Conservation (phyloP, 2,797 vertebrate species). For the Synanceia verrucosa region DNA sequence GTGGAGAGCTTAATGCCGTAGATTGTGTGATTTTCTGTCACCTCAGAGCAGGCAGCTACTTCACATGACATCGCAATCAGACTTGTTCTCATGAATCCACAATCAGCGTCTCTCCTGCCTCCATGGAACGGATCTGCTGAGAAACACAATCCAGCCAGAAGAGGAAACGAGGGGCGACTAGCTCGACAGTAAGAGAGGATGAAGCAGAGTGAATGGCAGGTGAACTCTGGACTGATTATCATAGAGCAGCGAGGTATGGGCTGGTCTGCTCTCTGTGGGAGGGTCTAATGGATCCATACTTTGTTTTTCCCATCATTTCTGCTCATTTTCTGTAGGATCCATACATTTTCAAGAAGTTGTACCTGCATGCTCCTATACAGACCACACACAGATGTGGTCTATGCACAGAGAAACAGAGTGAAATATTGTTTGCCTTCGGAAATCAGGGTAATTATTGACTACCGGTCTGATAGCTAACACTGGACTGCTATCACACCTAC, state of each 20-base stretch:
- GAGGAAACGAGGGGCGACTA: conserved; percentile 11
- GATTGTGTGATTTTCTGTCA: conserved; percentile 48
- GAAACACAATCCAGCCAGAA: background rate
- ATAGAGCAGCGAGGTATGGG: conserved; percentile 43
- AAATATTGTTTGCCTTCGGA: conserved; percentile 44
- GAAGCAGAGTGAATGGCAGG: conserved; percentile 39
- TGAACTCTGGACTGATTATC: conserved; percentile 80
- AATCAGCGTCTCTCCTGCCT: conserved; percentile 28
- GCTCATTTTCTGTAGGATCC: conserved; percentile 27
- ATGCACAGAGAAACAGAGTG: conserved; percentile 20
- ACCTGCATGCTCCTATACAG: background rate
- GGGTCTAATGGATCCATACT: conserved; percentile 49
- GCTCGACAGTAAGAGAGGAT: conserved; percentile 26
- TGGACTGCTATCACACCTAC: conserved; percentile 45
- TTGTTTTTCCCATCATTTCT: conserved; percentile 39
- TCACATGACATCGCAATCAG: conserved; percentile 47
- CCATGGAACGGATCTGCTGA: conserved; percentile 13
- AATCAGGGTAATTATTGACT: conserved; percentile 72
- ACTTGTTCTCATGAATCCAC: conserved; percentile 20
- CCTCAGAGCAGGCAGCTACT: conserved; percentile 25
- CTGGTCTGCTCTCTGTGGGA: conserved; percentile 59
- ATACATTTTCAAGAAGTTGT: conserved; percentile 13
- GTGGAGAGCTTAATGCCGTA: conserved; percentile 17
- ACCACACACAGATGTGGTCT: conserved; percentile 16
- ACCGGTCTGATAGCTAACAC: conserved; percentile 41